Conservation (phyloP, 2,888 invertebrate species). For the Zhengitettix transpicula region DNA sequence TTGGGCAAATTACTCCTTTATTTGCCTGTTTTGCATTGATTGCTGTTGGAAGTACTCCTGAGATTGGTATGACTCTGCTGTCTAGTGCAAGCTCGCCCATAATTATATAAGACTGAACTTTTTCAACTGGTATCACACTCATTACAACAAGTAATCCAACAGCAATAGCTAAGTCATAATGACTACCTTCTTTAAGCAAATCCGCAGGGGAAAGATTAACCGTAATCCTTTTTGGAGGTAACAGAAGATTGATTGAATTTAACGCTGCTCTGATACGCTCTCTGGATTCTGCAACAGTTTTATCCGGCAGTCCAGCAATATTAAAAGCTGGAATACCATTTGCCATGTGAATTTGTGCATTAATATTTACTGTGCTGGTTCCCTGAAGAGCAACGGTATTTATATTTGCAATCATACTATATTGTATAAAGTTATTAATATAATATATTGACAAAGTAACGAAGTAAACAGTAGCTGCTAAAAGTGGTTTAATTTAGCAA, state of each 20-base stretch:
- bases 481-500: no score
- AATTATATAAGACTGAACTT: neutral
- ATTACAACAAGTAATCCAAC: neutral
- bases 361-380: neutral
- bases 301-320: neutral
- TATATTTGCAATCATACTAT: neutral
- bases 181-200: neutral
- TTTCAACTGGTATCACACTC: neutral
- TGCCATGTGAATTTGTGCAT: neutral
- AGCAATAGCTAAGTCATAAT: neutral
- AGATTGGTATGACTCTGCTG: neutral
- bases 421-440: neutral
- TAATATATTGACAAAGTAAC: neutral
- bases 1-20: neutral
- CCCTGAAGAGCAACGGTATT: neutral
- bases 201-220: neutral
- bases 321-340: neutral
- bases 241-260: neutral
- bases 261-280: neutral
- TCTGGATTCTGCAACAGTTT: neutral
- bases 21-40: neutral
- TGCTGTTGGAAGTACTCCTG: neutral
- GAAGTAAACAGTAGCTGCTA: no score
- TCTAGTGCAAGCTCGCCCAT: neutral
- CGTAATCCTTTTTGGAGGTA: neutral